Base-by-base conservation (phyloP, 1,140 invertebrate species). In the Temnothorax curvispinosus region DNA sequence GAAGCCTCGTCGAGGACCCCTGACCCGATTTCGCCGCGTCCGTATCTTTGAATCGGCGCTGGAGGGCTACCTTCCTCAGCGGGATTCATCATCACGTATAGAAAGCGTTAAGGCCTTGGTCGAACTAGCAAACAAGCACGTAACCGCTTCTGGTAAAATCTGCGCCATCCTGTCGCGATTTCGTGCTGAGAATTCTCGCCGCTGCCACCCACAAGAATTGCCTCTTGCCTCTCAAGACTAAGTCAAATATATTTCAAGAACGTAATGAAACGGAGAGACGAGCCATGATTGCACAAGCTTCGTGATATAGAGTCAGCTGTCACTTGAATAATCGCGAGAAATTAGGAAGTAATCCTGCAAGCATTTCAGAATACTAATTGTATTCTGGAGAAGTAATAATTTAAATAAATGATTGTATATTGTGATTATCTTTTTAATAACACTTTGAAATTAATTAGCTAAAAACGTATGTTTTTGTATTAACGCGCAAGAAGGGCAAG, bases 21-120 rank as follows among this genome's bases (percentile, higher is more conserved):
- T 84, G 80, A 84, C 80, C 80, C 56, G 80, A n/a, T 84, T 84
- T 75, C 54, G 27, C 21, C 50, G 18, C 21, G 38, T 82, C 8
- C n/a, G 41, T 84, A 84, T 84, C 69, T 84, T 84, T 75, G 80
- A 74, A 84, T 84, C 80, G 27, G 13, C 11, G 69, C 32, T 75
- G 13, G 18, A 75, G 69, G 69, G 13, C 52, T 58, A 18, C 21
- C 41, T 69, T 21, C 32, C 15, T 41, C 32, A 27, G 38, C 4
- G n/a, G 27, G n/a, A 62, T 38, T 11, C 35, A 32, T 13, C 44
- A 9, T 52, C 41, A 11, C 41, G 60, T 65, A n/a, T 21, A 41
- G n/a, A 77, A n/a, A 58, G 18, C 27, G 44, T 81, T 71, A 81
- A 27, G 65, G 47, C 50, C 50, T 67, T 15, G 41, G 21, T 11